Percentiles rank a stretch among this genome's conserved stretches.
phyloP scores from a whole-genome alignment of 2,888 invertebrate genomes.

The Ennomos erosarius region DNA sequence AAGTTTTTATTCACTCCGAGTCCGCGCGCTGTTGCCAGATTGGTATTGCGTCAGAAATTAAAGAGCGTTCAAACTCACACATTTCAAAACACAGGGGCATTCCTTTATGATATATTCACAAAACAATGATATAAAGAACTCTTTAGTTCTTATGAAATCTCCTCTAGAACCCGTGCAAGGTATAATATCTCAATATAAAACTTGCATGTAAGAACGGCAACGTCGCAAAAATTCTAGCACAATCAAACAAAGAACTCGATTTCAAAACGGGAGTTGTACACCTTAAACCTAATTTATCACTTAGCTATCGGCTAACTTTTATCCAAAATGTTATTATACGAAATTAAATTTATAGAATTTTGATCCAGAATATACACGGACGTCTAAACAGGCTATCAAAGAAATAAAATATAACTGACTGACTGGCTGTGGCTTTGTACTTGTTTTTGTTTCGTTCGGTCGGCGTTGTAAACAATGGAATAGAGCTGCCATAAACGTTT shows the following conservation, averaged over 20 bases:
- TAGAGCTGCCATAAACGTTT: conserved; percentile 53
- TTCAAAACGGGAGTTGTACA: conserved; percentile 14
- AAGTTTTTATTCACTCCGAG: conserved; percentile 65
- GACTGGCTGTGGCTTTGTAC: conserved; percentile 40
- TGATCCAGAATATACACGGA: conserved; percentile 30
- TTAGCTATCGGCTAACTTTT: background rate
- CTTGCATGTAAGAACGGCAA: conserved; percentile 68
- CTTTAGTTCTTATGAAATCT: conserved; percentile 29
- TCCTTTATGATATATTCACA: conserved; percentile 55
- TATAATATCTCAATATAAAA: conserved; percentile 47
- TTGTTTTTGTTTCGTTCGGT: conserved; percentile 66
- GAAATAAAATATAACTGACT: conserved; percentile 53
- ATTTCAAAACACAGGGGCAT: conserved; percentile 76
- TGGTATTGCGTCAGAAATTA: conserved; percentile 81
- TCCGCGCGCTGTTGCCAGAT: conserved; percentile 80
- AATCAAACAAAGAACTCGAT: conserved; percentile 63
- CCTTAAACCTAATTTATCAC: conserved; percentile 4
- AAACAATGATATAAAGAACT: conserved; percentile 41
- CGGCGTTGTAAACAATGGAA: conserved; percentile 70
- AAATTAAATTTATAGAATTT: conserved; percentile 10
- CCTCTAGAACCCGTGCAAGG: conserved; percentile 13
- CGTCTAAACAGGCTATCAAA: conserved; percentile 42
- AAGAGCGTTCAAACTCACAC: conserved; percentile 73
- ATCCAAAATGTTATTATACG: background rate
- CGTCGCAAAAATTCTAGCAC: conserved; percentile 64